Conservation (phyloP, 64 coral and sea anemone genomes). For the Montipora sp. region DNA sequence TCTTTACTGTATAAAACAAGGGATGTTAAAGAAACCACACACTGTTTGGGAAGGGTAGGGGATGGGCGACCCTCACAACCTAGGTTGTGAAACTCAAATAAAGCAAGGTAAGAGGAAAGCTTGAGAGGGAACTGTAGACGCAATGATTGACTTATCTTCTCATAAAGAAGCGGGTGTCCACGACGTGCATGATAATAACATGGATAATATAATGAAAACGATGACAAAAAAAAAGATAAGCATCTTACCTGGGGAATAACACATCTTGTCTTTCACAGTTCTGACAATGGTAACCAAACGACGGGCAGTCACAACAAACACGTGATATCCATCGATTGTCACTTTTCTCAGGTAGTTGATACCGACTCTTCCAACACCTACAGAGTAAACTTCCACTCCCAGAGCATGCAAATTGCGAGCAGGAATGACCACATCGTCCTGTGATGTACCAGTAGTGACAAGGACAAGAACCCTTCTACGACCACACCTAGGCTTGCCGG, state of each 20-base stretch:
- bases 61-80: no score
- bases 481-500: slow-evolving; percentile 39
- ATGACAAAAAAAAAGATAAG: background rate
- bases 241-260: slow-evolving; percentile 52
- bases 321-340: slow-evolving; percentile 29
- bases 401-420: slow-evolving; percentile 20
- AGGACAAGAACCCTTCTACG: slow-evolving; percentile 34
- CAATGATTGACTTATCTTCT: no score
- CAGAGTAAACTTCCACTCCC: slow-evolving; percentile 47
- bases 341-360: background rate
- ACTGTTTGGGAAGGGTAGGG: no score
- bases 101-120: no score
- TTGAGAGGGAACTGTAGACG: no score
- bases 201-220: background rate
- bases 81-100: no score
- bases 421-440: slow-evolving; percentile 35
- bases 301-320: slow-evolving; percentile 9
- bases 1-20: no score
- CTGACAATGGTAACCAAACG: slow-evolving; percentile 27
- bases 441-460: slow-evolving; percentile 10
- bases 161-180: no score
- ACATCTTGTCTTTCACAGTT: slow-evolving; percentile 44
- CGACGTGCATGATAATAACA: no score
- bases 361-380: slow-evolving; percentile 7
- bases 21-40: no score